phyloP scores from a whole-genome alignment of 64 coral and sea anemone species.

The Porites lutea region DNA sequence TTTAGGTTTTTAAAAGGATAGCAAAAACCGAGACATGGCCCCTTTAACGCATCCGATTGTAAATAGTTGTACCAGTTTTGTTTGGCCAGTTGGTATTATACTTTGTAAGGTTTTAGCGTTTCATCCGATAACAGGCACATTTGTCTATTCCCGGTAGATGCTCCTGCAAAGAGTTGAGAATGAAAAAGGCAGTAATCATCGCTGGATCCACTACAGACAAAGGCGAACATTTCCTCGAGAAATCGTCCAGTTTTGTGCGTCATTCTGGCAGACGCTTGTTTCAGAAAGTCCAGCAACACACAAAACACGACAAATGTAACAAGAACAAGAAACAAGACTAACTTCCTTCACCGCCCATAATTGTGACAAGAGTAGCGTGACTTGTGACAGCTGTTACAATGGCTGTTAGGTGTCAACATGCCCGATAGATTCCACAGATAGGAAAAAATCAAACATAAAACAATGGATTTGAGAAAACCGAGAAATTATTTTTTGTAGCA shows the following conservation, averaged over 20 bases:
- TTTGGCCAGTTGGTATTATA: too few species aligned
- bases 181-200: slow-evolving; percentile 14
- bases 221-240: slow-evolving; percentile 4
- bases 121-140: too few species aligned
- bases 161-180: slow-evolving; percentile 19
- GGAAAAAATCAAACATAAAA: too few species aligned
- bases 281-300: slow-evolving; percentile 20
- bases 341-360: neutral
- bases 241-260: slow-evolving; percentile 37
- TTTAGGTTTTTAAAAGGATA: too few species aligned
- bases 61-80: too few species aligned
- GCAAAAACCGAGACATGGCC: too few species aligned
- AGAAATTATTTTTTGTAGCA: too few species aligned
- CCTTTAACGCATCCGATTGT: too few species aligned
- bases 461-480: too few species aligned
- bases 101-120: too few species aligned
- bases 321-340: slow-evolving; percentile 6
- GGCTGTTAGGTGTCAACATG: neutral
- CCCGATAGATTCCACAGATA: neutral
- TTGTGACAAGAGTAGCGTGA: neutral
- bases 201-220: slow-evolving; percentile 6
- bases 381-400: neutral
- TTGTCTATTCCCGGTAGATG: neutral
- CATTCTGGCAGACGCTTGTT: slow-evolving; percentile 6
- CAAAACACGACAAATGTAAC: slow-evolving; percentile 9